These are phyloP conservation scores for Drosophila peninsularis DNA, from an alignment of 2,888 invertebrate genomes.

Conservation along the genomic window DNA sequence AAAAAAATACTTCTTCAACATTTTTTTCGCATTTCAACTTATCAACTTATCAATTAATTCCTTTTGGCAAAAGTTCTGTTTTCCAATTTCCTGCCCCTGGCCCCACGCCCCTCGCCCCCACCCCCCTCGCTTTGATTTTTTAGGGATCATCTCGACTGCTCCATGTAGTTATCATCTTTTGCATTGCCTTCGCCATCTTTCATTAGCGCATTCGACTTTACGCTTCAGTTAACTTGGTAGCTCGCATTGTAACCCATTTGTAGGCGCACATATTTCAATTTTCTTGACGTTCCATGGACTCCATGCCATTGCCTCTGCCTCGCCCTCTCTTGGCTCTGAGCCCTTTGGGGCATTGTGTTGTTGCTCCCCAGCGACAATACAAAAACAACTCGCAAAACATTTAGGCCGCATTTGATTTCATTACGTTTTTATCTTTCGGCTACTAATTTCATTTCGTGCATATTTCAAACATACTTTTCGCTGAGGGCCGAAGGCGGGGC, in stretches of 20 bases:
- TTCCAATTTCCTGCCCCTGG: constrained; percentile 18
- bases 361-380: constrained; percentile 30
- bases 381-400: constrained; percentile 56
- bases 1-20: constrained; percentile 11
- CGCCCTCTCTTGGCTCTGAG: neutral
- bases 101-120: too few relatives aligned
- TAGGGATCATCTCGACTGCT: constrained; percentile 26
- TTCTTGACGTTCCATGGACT: constrained; percentile 25
- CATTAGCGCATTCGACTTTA: constrained; percentile 66
- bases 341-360: constrained; percentile 32
- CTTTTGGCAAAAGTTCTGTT: constrained; percentile 18
- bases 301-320: neutral
- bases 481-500: neutral
- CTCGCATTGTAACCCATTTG: constrained; percentile 69
- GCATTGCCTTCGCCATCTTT: constrained; percentile 53
- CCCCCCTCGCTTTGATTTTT: neutral
- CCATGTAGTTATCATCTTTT: constrained; percentile 36
- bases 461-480: constrained; percentile 57
- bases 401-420: constrained; percentile 79
- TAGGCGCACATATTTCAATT: constrained; percentile 71
- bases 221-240: constrained; percentile 65
- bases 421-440: constrained; percentile 75
- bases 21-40: constrained; percentile 28
- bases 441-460: constrained; percentile 73
- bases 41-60: constrained; percentile 41